Evolutionary conservation across 2,113 vertebrate species (phyloP).

Genomic region (Periophthalmus modestus): DNA sequence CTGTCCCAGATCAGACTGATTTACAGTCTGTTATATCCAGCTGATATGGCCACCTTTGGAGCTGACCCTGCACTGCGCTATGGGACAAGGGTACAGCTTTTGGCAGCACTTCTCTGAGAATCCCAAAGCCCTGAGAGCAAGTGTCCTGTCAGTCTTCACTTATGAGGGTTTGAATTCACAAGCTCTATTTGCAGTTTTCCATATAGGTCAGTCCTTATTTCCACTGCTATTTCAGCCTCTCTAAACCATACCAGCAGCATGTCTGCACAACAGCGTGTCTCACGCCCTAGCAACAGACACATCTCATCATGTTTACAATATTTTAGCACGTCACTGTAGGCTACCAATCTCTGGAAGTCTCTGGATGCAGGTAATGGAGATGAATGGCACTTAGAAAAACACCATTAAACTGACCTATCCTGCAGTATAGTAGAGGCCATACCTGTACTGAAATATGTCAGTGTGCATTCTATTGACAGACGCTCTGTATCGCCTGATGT

Average conservation of each 20-base stretch:
- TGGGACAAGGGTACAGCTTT: conserved; percentile 50
- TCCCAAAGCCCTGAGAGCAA: conserved; percentile 43
- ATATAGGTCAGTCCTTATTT: conserved; percentile 31
- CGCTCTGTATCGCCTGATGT: conserved; percentile 16
- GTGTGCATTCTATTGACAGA: conserved; percentile 45
- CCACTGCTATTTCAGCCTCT: conserved; percentile 29
- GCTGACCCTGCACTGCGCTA: conserved; percentile 60
- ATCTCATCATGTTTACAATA: conserved; percentile 24
- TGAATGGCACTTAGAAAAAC: conserved; percentile 28
- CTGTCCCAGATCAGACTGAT: conserved; percentile 44
- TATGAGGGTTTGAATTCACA: conserved; percentile 55
- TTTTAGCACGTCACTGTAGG: conserved; percentile 13
- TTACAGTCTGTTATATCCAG: conserved; percentile 59
- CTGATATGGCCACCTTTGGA: conserved; percentile 58
- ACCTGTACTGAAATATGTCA: conserved; percentile 50
- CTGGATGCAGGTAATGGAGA: conserved; percentile 39
- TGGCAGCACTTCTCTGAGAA: conserved; percentile 50
- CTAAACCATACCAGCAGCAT: conserved; percentile 15
- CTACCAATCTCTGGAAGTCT: conserved; percentile 7
- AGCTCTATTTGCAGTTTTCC: conserved; percentile 30
- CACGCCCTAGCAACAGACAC: conserved; percentile 1
- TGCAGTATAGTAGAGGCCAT: conserved; percentile 22
- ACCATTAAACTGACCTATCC: conserved; percentile 42
- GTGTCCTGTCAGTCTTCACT: conserved; percentile 54
- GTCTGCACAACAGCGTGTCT: conserved; percentile 46